phyloP scores from a whole-genome alignment of 2,113 vertebrate species.

The Gasterosteus aculeatus region DNA sequence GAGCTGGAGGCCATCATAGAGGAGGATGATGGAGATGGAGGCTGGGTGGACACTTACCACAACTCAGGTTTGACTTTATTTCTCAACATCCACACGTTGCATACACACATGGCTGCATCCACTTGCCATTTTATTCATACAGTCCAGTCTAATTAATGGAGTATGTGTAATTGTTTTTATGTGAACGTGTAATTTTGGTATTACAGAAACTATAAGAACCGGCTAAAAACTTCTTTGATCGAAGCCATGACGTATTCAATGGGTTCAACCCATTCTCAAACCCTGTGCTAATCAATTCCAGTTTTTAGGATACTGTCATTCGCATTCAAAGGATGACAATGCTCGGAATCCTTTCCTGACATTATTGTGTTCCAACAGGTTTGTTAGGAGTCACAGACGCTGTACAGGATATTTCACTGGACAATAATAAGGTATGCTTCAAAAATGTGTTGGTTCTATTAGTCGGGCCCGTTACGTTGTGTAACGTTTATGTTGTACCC shows the following conservation, averaged over 20 bases:
- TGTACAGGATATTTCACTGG: slow-evolving; percentile 91
- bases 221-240: no score
- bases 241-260: background rate
- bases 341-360: background rate
- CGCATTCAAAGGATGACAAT: background rate
- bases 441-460: background rate
- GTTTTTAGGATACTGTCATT: background rate
- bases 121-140: background rate
- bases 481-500: background rate
- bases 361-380: slow-evolving; percentile 72
- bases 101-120: background rate
- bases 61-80: slow-evolving; percentile 84
- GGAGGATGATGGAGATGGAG: slow-evolving; percentile 98
- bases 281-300: background rate
- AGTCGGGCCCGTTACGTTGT: no score
- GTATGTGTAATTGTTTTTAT: no score
- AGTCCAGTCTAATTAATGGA: no score
- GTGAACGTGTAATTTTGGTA: no score
- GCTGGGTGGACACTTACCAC: slow-evolving; percentile 99
- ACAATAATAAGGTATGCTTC: slow-evolving; percentile 91
- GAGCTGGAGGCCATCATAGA: slow-evolving; percentile 98
- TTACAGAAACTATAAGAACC: no score
- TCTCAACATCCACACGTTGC: background rate
- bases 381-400: slow-evolving; percentile 87
- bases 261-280: background rate